phyloP scores from a whole-genome alignment of 2,113 vertebrate species.

The Neotoma lepida region DNA sequence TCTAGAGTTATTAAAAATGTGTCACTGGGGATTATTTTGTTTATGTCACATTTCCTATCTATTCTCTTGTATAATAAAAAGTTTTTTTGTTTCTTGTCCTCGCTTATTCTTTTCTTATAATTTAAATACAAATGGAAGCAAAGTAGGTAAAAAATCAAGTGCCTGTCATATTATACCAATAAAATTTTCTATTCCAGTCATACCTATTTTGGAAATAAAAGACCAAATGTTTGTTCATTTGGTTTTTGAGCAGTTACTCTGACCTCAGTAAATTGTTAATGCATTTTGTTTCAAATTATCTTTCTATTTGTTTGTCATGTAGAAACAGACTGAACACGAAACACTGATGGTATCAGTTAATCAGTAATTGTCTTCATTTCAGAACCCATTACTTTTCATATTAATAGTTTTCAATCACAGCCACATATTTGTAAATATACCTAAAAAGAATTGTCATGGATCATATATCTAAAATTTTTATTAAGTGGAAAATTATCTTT shows the following conservation, averaged over 20 bases:
- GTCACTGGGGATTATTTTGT: too few species aligned
- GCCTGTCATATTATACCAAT: background rate
- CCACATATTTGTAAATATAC: background rate
- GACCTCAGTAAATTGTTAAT: background rate
- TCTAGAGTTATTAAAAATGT: background rate
- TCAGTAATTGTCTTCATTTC: background rate
- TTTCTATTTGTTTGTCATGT: background rate
- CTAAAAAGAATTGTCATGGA: background rate
- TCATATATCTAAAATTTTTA: background rate
- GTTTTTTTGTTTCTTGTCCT: background rate
- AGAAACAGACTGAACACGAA: background rate
- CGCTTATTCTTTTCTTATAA: background rate
- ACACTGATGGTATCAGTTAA: background rate
- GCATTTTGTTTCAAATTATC: background rate
- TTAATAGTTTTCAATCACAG: background rate
- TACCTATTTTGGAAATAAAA: background rate
- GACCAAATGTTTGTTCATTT: background rate
- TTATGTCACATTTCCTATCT: background rate
- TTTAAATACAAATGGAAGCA: background rate
- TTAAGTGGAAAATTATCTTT: background rate
- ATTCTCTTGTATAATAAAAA: rapidly evolving
- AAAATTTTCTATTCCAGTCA: background rate
- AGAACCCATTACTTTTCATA: background rate
- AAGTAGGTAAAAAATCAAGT: conserved; percentile 1
- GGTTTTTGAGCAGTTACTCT: background rate